Base-by-base conservation (phyloP, 2,113 vertebrate genomes). In the Lophotis ruficrista region DNA sequence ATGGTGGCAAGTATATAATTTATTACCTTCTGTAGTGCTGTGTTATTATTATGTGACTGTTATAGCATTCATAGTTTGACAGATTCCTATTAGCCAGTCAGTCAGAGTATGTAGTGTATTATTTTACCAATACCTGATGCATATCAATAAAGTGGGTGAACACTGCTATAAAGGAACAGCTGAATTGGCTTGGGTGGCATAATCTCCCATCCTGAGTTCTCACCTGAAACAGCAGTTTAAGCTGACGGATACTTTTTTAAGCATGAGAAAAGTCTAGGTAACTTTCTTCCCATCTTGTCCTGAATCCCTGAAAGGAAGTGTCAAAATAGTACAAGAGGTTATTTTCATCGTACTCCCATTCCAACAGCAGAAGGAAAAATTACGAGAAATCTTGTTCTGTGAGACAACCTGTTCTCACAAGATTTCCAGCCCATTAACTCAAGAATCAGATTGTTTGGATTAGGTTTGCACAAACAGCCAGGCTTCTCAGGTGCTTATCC, bases 1-100 rank as follows among this genome's bases (percentile, higher is more conserved):
- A 97, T 89, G 87, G 72, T 87, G 94, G 79, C 90, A 96, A 78
- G 70, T 91, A 31, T 86, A 54, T 83, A 96, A 89, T 95, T 96
- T 96, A 96, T 95, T 91, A 93, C 79, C 94, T 65, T 93, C 57
- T 87, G 53, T 61, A 96, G 77, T 92, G 79, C 95, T 96, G 87
- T 96, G 93, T 96, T 95, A 96, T 97, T 96, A 97, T 97, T 89
- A 95, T 94, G 81, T 95, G 96, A 94, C 95, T 97, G 95, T 95
- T 98, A 96, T 91, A 88, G 92, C 89, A 94, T 96, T 97, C 83
- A 76, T 88, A 88, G 92, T 94, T 95, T 97, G 96, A 97, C 93
- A 95, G 94, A 95, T 95, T 96, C 97, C 96, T 96, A 96, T 97
- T 92, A 97, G 65, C 72, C 72, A 97, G 90, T 86, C 77, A 94